Percentiles rank a stretch among this genome's conserved stretches.
Evolutionary conservation across 2,113 vertebrate species (phyloP).

Genomic region (Mesitornis unicolor): DNA sequence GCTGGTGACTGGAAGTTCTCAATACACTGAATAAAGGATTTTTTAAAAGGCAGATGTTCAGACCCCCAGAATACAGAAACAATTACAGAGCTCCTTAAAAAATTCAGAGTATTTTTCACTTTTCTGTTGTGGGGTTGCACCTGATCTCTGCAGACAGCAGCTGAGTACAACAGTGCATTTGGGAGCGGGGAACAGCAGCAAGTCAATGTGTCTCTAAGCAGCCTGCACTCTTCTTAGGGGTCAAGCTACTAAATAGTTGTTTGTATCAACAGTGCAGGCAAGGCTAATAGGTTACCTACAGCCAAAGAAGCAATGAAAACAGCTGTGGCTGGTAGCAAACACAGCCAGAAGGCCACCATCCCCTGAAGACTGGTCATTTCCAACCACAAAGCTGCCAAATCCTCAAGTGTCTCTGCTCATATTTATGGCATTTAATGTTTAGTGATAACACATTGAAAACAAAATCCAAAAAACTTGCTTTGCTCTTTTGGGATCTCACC

Average conservation of each 20-base stretch:
- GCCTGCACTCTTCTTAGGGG: too few species aligned
- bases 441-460: neutral
- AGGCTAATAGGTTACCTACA: neutral
- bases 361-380: neutral
- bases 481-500: neutral
- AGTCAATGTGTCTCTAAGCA: neutral
- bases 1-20: neutral
- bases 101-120: neutral
- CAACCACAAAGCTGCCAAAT: neutral
- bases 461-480: neutral
- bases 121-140: neutral
- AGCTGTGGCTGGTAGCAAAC: neutral
- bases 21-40: neutral
- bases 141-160: neutral
- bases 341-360: neutral
- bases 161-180: rapidly evolving
- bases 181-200: neutral
- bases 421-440: neutral
- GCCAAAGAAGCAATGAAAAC: neutral
- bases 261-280: neutral
- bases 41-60: neutral
- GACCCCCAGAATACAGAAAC: neutral
- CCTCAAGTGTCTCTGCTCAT: neutral
- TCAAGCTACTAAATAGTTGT: neutral
- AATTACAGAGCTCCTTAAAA: neutral